A percentile compares a stretch with the other conserved stretches of the same genome.
Conservation (phyloP, 2,888 invertebrate species). For the Bombyx huttoni region DNA sequence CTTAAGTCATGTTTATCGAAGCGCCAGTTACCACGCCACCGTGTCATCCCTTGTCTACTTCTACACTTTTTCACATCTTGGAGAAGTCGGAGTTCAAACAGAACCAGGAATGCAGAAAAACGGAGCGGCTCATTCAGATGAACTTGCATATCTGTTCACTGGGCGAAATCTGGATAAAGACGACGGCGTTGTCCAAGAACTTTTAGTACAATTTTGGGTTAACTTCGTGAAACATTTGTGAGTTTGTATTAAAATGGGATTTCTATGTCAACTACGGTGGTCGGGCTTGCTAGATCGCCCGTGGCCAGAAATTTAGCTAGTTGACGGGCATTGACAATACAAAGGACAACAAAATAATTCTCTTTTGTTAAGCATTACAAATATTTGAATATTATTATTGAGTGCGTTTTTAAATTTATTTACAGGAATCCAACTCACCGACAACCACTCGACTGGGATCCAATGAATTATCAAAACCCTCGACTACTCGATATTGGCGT, state of each 20-base stretch:
- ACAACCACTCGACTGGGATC: slow-evolving; percentile 26
- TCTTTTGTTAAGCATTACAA: no score
- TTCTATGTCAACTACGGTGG: no score
- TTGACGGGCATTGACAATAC: no score
- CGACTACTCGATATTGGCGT: slow-evolving; percentile 38
- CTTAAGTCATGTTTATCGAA: slow-evolving; percentile 42
- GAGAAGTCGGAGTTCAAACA: slow-evolving; percentile 31
- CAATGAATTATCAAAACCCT: slow-evolving; percentile 19
- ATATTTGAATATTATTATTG: background rate
- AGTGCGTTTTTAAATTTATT: background rate
- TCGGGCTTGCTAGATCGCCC: no score
- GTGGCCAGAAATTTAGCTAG: no score
- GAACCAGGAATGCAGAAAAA: slow-evolving; percentile 31
- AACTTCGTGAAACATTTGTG: slow-evolving; percentile 56
- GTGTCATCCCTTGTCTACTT: slow-evolving; percentile 31
- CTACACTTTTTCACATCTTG: slow-evolving; percentile 48
- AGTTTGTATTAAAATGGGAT: slow-evolving; percentile 14
- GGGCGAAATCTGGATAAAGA: slow-evolving; percentile 27
- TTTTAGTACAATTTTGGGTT: slow-evolving; percentile 40
- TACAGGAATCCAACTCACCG: slow-evolving; percentile 34
- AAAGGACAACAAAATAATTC: no score
- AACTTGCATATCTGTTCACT: slow-evolving; percentile 46
- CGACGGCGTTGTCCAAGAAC: slow-evolving; percentile 33
- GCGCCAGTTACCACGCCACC: slow-evolving; percentile 33
- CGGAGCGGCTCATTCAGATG: slow-evolving; percentile 58